Base-by-base conservation (phyloP, 2,797 vertebrate species). In the Chelidonichthys spinosus region DNA sequence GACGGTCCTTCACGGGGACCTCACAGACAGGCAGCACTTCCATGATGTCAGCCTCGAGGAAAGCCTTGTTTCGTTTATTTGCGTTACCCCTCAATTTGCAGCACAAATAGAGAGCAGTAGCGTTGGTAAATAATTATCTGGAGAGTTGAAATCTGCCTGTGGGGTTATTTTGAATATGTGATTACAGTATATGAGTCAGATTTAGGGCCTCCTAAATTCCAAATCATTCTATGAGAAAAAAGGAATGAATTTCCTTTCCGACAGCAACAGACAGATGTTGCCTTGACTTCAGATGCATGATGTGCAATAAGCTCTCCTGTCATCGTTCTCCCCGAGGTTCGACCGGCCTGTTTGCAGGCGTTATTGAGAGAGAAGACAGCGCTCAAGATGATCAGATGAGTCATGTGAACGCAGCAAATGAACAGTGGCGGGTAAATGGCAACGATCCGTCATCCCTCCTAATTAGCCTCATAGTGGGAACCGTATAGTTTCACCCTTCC, bases 381-480 rank as follows among this genome's bases (percentile, higher is more conserved):
- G 42, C 49, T 53, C 25, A 58, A 47, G 61, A 49, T 72, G 62
- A 74, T 82, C 56, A 77, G 50, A 39, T 74, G 61, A 87, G 63
- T 83, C 70, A 74, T 70, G 74, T 55, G 61, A 75, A 53, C n/a
- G 55, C 63, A 55, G 58, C 62, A 79, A 84, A 79, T 76, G 69
- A 87, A 80, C 72, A 49, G 63, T 61, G 70, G 63, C 70, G 84
- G 35, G 43, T 54, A 79, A 84, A 76, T 56, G 52, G 65, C 68
- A 64, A 33, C 76, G 79, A 74, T 83, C 79, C 66, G 67, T 79
- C 83, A 73, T 47, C 25, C 58, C 74, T 86, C 59, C 66, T 90
- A 84, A 87, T 86, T 76, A 87, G 69, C 80, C 83, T 75, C 65
- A 7, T 25, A 2, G 75, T 72, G 66, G 39, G 61, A 80, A 76